A percentile compares a stretch with the other conserved stretches of the same genome.
These are phyloP conservation scores for Myiotriccus ornatus DNA, from an alignment of 2,797 vertebrate genomes.

Conservation along the genomic window DNA sequence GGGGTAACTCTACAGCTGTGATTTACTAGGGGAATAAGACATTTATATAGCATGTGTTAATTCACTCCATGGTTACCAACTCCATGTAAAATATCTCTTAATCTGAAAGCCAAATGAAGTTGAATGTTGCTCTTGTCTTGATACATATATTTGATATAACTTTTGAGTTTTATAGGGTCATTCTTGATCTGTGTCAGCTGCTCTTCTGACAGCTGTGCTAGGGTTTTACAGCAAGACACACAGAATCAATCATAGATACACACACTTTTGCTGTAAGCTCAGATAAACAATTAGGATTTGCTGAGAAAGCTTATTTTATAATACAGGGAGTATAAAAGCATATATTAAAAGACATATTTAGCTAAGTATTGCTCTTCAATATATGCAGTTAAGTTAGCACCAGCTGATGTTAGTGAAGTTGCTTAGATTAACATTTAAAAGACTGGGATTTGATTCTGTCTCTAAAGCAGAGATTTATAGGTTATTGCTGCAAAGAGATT, in stretches of 20 bases:
- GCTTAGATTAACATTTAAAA: background rate
- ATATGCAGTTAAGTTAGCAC: background rate
- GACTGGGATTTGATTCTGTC: background rate
- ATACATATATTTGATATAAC: background rate
- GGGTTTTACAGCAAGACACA: background rate
- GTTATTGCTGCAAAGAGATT: background rate
- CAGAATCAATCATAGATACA: background rate
- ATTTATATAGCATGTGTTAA: background rate
- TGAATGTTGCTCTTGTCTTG: background rate
- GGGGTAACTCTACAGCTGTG: background rate
- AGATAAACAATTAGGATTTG: background rate
- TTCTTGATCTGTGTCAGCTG: background rate
- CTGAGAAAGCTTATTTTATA: background rate
- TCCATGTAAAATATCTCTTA: background rate
- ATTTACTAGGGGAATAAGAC: background rate
- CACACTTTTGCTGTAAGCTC: background rate
- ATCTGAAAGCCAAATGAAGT: background rate
- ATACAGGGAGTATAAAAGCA: background rate
- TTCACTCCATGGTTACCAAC: rapidly evolving
- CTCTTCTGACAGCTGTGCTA: background rate
- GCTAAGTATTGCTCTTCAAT: background rate
- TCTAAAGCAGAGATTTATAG: background rate
- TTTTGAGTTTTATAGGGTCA: background rate
- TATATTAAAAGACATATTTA: background rate
- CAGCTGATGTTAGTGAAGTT: background rate